A percentile compares a stretch with the other conserved stretches of the same genome.
These are phyloP conservation scores for Melipona quadrifasciata DNA, from an alignment of 1,140 invertebrate species.

Conservation along the genomic window DNA sequence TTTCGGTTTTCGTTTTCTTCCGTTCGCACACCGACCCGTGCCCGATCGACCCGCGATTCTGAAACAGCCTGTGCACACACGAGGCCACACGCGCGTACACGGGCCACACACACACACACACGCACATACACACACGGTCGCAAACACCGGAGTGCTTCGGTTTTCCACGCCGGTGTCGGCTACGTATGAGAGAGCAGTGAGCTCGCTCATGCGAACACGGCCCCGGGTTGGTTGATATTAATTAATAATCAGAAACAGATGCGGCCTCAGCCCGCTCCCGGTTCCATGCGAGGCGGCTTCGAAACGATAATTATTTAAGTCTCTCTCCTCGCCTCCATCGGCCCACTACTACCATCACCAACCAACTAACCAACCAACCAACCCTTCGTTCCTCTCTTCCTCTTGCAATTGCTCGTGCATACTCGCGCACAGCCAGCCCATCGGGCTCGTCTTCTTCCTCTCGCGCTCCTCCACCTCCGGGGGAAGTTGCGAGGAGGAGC, in stretches of 20 bases:
- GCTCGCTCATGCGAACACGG: conserved; percentile 70
- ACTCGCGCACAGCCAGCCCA: neutral
- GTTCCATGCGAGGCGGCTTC: conserved; percentile 62
- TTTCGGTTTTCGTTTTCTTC: neutral
- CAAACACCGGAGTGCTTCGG: neutral
- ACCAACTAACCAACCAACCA: neutral
- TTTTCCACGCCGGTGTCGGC: conserved; percentile 10
- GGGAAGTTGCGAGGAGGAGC: neutral
- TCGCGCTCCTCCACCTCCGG: conserved; percentile 16
- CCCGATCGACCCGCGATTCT: neutral
- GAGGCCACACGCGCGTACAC: neutral
- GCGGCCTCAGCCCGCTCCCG: conserved; percentile 66
- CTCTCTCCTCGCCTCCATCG: conserved; percentile 61
- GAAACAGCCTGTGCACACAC: neutral
- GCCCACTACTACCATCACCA: neutral
- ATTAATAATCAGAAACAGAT: conserved; percentile 82
- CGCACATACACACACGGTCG: neutral
- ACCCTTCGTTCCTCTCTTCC: conserved; percentile 4
- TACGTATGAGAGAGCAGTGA: conserved; percentile 59
- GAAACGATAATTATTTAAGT: conserved; percentile 79
- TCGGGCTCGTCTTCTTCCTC: conserved; percentile 15
- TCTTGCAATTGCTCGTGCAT: conserved; percentile 4
- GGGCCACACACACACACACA: neutral
- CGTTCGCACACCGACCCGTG: neutral
- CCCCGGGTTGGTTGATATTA: conserved; percentile 77